phyloP scores from a whole-genome alignment of 2,888 invertebrate genomes.

The Silvanus unidentatus region DNA sequence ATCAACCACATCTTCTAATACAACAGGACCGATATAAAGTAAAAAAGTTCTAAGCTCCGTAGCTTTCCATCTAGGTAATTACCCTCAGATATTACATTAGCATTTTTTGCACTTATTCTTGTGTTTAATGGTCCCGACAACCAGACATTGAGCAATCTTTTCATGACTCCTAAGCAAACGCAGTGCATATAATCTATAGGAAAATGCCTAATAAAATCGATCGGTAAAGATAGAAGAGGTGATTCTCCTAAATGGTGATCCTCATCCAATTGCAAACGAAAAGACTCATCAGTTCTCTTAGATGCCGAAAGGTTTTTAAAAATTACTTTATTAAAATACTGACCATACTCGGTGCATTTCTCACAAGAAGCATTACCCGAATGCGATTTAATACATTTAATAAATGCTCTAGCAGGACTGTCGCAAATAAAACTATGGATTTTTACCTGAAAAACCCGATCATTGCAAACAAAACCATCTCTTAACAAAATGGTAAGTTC shows the following conservation, averaged over 20 bases:
- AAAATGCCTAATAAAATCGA: constrained; percentile 14
- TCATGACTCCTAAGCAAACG: constrained; percentile 17
- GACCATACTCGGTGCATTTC: constrained; percentile 16
- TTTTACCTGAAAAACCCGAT: constrained; percentile 9
- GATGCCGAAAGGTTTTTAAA: constrained; percentile 4
- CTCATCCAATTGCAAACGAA: constrained; percentile 11
- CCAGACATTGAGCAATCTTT: constrained; percentile 17
- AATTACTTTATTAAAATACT: constrained; percentile 8
- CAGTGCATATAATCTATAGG: constrained; percentile 22
- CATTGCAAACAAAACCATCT: constrained; percentile 13
- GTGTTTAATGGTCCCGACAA: constrained; percentile 5
- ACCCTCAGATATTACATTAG: background rate
- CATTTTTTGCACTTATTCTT: background rate
- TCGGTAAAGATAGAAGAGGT: constrained; percentile 6
- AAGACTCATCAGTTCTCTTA: constrained; percentile 14
- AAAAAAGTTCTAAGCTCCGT: constrained; percentile 1
- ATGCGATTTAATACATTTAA: constrained; percentile 19
- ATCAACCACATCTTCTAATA: background rate
- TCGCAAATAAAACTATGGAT: constrained; percentile 21
- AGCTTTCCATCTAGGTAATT: background rate
- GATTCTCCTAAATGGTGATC: constrained; percentile 10
- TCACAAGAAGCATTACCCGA: constrained; percentile 20
- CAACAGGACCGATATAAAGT: background rate
- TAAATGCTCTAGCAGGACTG: constrained; percentile 18
- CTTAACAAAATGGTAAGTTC: constrained; percentile 14